phyloP scores from a whole-genome alignment of 1,140 invertebrate genomes.

The Phocides pigmalion region DNA sequence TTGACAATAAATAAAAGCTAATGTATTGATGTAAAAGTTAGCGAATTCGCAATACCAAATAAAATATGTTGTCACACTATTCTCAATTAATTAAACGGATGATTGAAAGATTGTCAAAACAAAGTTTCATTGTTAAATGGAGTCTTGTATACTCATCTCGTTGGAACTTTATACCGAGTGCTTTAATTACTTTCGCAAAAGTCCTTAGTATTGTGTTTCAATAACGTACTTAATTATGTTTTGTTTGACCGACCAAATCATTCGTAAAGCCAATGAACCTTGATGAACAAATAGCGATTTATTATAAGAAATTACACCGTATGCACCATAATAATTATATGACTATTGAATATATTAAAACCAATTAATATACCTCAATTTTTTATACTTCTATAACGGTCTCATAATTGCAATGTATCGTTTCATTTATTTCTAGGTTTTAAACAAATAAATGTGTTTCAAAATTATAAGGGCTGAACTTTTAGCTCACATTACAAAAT shows the following conservation, averaged over 20 bases:
- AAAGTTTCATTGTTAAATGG: neutral
- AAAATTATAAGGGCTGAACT: no score
- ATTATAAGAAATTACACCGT: slow-evolving; percentile 6
- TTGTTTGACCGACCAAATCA: neutral
- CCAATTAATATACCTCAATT: no score
- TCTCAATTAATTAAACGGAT: neutral
- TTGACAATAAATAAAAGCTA: no score
- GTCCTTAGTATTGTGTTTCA: slow-evolving; percentile 5
- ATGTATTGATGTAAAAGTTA: no score
- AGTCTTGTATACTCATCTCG: neutral
- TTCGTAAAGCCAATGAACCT: slow-evolving; percentile 6
- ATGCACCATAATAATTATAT: no score
- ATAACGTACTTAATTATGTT: slow-evolving; percentile 10
- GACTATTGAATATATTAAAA: no score
- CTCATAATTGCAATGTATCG: no score
- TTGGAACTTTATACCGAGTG: neutral
- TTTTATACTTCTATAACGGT: no score
- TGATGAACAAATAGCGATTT: slow-evolving; percentile 5
- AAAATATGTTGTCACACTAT: neutral
- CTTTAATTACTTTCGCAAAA: slow-evolving; percentile 10
- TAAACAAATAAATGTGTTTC: no score
- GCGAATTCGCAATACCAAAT: no score
- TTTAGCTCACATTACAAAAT: no score
- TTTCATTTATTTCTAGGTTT: no score
- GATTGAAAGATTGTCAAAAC: neutral